phyloP scores from a whole-genome alignment of 2,797 vertebrate species.

The Tapirus indicus region DNA sequence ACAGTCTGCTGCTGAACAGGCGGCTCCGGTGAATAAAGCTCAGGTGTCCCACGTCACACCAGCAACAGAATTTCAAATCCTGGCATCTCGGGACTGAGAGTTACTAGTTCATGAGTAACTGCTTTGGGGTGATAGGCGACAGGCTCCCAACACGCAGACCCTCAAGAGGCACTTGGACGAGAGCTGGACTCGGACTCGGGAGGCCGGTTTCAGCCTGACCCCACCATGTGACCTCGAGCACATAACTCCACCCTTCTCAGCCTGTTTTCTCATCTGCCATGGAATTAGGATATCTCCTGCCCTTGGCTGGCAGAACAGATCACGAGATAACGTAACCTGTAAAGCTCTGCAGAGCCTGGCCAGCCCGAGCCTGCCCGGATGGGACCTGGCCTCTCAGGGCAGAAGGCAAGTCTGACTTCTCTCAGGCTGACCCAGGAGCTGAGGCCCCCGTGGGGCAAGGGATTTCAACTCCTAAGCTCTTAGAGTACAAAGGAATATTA shows the following conservation, averaged over 20 bases:
- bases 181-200: background rate
- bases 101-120: background rate
- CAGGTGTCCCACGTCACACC: background rate
- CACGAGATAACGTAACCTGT: background rate
- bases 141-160: background rate
- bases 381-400: background rate
- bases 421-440: background rate
- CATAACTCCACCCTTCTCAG: background rate
- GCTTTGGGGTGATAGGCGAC: background rate
- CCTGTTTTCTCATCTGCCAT: background rate
- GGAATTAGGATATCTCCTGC: background rate
- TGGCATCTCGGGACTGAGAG: background rate
- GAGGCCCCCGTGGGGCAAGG: accelerated
- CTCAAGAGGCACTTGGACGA: background rate
- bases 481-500: background rate
- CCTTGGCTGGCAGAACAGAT: background rate
- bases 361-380: background rate
- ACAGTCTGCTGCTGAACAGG: accelerated
- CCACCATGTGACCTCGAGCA: background rate
- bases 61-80: background rate
- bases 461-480: background rate
- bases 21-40: background rate
- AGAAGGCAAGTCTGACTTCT: background rate
- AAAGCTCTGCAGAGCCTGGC: background rate
- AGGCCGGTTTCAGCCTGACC: background rate